These are phyloP conservation scores for Myotis findleyi DNA, from an alignment of 2,797 vertebrate species.

Conservation along the genomic window DNA sequence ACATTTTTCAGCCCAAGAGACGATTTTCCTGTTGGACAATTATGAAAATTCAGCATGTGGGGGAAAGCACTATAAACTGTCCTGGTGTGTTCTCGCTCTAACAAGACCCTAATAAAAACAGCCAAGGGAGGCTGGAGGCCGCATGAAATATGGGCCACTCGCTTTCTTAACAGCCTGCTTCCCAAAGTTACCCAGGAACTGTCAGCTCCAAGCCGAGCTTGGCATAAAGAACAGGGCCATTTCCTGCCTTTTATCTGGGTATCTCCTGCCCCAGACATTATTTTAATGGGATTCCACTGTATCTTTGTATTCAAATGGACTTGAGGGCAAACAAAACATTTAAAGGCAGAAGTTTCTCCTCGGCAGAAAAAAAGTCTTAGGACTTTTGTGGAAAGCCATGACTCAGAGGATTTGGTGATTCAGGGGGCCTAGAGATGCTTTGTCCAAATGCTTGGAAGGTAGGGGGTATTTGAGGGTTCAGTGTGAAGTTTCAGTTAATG, in stretches of 20 bases:
- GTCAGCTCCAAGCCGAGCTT: background rate
- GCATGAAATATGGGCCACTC: conserved; percentile 63
- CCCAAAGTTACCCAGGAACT: conserved; percentile 53
- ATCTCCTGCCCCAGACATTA: conserved; percentile 61
- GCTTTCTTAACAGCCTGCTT: conserved; percentile 69
- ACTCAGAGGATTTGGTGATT: background rate
- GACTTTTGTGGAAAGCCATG: background rate
- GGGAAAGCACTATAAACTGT: background rate
- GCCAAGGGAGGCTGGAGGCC: conserved; percentile 34
- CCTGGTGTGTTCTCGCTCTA: conserved; percentile 18
- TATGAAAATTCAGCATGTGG: conserved; percentile 66
- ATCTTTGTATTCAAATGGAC: conserved; percentile 66
- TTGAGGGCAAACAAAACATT: conserved; percentile 68
- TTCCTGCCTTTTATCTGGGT: conserved; percentile 67
- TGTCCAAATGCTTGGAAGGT: background rate
- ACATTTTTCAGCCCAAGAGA: conserved; percentile 15
- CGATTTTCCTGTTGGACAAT: conserved; percentile 68
- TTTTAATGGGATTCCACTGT: conserved; percentile 71
- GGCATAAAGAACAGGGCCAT: conserved; percentile 67
- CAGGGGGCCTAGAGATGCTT: background rate
- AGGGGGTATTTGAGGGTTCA: background rate
- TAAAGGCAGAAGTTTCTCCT: conserved; percentile 56
- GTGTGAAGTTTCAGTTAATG: background rate
- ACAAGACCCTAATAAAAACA: conserved; percentile 58
- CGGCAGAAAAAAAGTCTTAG: conserved; percentile 30